phyloP scores from a whole-genome alignment of 53 echinoderm and acorn worm species.

The Luidia sarsii region DNA sequence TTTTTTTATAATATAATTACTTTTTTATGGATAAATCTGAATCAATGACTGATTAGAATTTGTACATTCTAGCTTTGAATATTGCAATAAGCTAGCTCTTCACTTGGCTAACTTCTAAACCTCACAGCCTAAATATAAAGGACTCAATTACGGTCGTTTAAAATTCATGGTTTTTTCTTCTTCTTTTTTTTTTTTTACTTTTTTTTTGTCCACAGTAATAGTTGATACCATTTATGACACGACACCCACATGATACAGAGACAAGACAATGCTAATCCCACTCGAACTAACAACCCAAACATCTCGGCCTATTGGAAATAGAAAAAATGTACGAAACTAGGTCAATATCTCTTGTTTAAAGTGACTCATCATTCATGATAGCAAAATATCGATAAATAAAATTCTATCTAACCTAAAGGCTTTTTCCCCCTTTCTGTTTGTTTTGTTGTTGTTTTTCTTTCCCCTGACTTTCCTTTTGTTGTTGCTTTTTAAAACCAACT shows the following conservation, averaged over 20 bases:
- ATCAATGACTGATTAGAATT: conserved; percentile 35
- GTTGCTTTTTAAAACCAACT: conserved; percentile 22
- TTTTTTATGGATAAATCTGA: conserved; percentile 12
- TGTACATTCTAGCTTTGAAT: conserved; percentile 53
- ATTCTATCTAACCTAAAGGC: no score
- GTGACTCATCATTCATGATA: conserved; percentile 7
- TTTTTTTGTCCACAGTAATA: no score
- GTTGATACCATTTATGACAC: conserved; percentile 5
- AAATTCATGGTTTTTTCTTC: conserved; percentile 8
- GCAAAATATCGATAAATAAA: conserved; percentile 42
- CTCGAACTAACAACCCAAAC: conserved; percentile 15
- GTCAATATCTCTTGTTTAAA: not conserved
- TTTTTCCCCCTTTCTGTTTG: no score
- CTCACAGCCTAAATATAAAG: conserved; percentile 55
- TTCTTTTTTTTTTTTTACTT: not conserved
- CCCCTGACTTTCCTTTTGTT: no score
- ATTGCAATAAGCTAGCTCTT: conserved; percentile 28
- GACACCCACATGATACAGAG: conserved; percentile 10
- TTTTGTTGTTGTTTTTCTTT: no score
- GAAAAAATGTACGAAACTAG: conserved; percentile 43
- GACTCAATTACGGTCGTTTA: conserved; percentile 11
- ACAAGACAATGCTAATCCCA: not conserved
- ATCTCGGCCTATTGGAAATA: not conserved
- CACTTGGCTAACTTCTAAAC: conserved; percentile 27
- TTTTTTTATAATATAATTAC: conserved; percentile 11